A percentile compares a stretch with the other conserved stretches of the same genome.
These are phyloP conservation scores for Cosmopolites sordidus DNA, from an alignment of 2,888 invertebrate genomes.

Conservation along the genomic window DNA sequence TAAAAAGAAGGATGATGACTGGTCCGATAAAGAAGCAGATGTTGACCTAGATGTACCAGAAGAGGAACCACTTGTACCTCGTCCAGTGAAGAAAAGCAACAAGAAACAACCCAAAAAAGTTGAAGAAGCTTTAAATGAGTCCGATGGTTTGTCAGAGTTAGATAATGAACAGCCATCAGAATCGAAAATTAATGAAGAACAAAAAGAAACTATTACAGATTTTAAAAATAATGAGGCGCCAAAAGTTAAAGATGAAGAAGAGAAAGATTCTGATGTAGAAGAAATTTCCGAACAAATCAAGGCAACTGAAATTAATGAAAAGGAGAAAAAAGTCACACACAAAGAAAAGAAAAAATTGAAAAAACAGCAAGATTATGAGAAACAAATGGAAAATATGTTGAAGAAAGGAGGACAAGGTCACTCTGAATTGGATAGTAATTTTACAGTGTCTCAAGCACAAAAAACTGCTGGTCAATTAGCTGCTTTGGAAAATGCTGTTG, in stretches of 20 bases:
- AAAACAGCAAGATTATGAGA: slow-evolving; percentile 84
- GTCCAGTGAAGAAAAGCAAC: slow-evolving; percentile 1
- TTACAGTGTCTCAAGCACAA: slow-evolving; percentile 86
- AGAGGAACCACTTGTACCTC: background rate
- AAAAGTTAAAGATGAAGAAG: background rate
- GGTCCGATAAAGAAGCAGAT: slow-evolving; percentile 39
- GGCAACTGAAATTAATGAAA: slow-evolving; percentile 18
- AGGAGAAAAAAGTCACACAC: slow-evolving; percentile 76
- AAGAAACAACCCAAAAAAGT: background rate
- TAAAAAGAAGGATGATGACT: slow-evolving; percentile 35
- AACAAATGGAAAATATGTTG: slow-evolving; percentile 77
- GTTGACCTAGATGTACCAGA: slow-evolving; percentile 32
- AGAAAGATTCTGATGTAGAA: slow-evolving; percentile 9
- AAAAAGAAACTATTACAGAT: background rate
- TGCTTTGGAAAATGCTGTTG: slow-evolving; percentile 87
- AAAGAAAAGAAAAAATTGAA: slow-evolving; percentile 90
- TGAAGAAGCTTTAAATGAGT: slow-evolving; percentile 14
- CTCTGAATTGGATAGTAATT: slow-evolving; percentile 87
- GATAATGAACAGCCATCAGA: background rate
- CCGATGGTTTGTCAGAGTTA: slow-evolving; percentile 17
- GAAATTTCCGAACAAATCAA: slow-evolving; percentile 15
- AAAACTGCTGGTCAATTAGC: slow-evolving; percentile 71
- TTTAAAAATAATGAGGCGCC: slow-evolving; percentile 10
- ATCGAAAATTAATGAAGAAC: background rate
- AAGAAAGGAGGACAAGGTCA: slow-evolving; percentile 83